phyloP scores from a whole-genome alignment of 2,797 vertebrate genomes.

The Cryptoprocta ferox region DNA sequence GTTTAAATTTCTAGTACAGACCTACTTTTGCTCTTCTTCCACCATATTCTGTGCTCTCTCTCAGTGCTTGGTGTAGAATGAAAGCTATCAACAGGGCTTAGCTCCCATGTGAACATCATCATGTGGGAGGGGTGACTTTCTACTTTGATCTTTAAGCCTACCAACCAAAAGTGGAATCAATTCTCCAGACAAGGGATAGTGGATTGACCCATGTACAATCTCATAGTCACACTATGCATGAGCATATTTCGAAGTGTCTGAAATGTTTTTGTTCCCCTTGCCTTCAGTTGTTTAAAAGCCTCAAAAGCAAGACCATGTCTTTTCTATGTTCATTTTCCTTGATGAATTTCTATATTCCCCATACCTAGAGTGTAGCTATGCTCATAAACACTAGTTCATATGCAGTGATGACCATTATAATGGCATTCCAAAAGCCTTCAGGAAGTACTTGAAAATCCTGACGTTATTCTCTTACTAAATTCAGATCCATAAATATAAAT shows the following conservation, averaged over 20 bases:
- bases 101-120: background rate
- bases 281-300: background rate
- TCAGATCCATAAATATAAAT: background rate
- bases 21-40: background rate
- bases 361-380: background rate
- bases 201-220: background rate
- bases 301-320: background rate
- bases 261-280: background rate
- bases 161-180: background rate
- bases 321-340: background rate
- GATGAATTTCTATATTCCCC: background rate
- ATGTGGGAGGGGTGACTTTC: background rate
- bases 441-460: background rate
- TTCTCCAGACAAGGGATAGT: background rate
- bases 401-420: background rate
- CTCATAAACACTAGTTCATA: background rate
- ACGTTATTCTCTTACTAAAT: background rate
- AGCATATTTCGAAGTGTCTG: background rate
- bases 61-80: background rate
- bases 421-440: background rate
- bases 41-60: background rate
- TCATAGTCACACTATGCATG: background rate
- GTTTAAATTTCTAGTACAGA: background rate
- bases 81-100: background rate
- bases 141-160: background rate